Conservation (phyloP, 2,888 invertebrate species). For the Chironomus tentans region DNA sequence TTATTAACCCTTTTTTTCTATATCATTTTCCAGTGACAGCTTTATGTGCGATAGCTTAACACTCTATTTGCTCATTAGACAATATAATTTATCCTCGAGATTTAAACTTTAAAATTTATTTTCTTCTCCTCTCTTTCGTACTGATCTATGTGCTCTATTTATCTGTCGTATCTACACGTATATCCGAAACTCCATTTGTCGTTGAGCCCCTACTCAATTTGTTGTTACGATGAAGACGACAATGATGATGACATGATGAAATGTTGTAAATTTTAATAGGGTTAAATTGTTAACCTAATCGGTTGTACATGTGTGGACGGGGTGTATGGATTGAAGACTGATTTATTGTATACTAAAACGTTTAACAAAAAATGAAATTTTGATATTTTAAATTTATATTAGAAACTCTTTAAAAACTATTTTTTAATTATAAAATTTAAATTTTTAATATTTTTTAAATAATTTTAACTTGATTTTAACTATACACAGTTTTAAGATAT, state of each 20-base stretch:
- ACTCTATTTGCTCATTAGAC: constrained; percentile 27
- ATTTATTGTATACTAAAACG: no score
- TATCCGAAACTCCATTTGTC: no score
- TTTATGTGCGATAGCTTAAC: background rate
- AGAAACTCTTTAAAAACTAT: no score
- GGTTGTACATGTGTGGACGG: background rate
- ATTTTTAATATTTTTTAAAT: no score
- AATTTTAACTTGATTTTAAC: no score
- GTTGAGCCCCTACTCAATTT: no score
- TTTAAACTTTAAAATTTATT: constrained; percentile 25
- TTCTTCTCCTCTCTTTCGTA: background rate
- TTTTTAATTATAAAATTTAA: no score
- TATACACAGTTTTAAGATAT: no score
- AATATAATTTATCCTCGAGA: constrained; percentile 27
- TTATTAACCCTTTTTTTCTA: constrained; percentile 18
- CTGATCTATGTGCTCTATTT: background rate
- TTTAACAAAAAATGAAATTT: no score
- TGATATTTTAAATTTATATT: no score
- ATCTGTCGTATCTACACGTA: background rate
- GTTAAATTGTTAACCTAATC: constrained; percentile 25
- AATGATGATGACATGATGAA: constrained; percentile 3
- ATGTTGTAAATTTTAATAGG: constrained; percentile 24
- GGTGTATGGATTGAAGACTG: background rate
- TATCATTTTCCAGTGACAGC: background rate
- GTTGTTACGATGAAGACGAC: background rate